Evolutionary conservation across 37 sponge, comb jelly and placozoan species (phyloP), one percentile per base, ranked within the genome.

Genomic region (Spongilla lacustris): DNA sequence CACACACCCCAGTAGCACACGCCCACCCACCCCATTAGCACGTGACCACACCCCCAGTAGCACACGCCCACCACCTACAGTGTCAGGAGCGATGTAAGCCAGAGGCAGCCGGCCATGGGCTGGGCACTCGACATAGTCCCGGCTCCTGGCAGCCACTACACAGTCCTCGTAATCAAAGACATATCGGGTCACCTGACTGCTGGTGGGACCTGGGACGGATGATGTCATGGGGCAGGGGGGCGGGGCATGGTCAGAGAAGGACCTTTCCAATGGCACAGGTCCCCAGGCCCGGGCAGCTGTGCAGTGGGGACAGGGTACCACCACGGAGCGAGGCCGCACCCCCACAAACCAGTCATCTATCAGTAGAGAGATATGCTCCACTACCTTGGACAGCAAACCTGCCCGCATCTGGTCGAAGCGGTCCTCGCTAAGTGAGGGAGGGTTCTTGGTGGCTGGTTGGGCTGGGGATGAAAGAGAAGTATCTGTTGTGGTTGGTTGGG

Each of bases 331-430:
- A 12, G 85, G 85, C 12, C 81, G 36, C 17, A 84, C 79, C 0
- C 90, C 94, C n/a, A 80, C 32, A 77, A 88, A 93, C 94, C 94
- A 93, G 46, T 93, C 94, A 17, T 93, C 91, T n/a, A 93, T 35
- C 14, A 93, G 81, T 2, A 86, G 75, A 0, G 86, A 26, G 35
- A 93, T 84, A 50, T 86, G 87, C 69, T 89, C 91, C 66, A 91
- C 33, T 0, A 73, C 83, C 32, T 89, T 92, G 5, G 93, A 84
- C 24, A 95, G 73, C 8, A 95, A 76, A 11, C 90, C 93, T 0
- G 95, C 95, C 76, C 95, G 82, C 90, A 91, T 92, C 71, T 22
- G 83, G 76, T 95, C 90, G 67, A 89, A 73, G 37, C 48, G 68
- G 33, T 80, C 81, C 58, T 58, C 58, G 58, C 58, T 58, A 1